Conservation (phyloP, 2,888 invertebrate genomes). For the Caenorhabditis wallacei region DNA sequence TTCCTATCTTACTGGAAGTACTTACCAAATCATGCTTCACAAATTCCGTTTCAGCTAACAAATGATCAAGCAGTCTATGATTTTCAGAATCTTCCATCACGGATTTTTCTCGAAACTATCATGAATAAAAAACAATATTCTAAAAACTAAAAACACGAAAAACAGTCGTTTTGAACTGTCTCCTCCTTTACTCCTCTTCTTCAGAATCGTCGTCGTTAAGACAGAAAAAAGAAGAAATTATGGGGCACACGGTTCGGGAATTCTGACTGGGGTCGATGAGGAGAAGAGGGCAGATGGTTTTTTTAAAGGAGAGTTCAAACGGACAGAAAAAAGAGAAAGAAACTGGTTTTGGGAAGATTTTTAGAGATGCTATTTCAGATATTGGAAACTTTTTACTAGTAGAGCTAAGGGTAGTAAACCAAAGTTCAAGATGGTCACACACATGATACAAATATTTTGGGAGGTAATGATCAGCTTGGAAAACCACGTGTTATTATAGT, state of each 20-base stretch:
- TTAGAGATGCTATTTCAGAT: not conserved
- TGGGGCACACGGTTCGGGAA: conserved; percentile 23
- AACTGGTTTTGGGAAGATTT: conserved; percentile 11
- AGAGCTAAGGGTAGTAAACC: not conserved
- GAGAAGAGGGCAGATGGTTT: conserved; percentile 3
- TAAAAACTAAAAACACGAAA: not conserved
- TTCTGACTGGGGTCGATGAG: conserved; percentile 20
- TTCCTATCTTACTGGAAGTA: too few species aligned
- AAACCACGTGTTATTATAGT: not conserved
- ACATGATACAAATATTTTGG: not conserved
- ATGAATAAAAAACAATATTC: not conserved
- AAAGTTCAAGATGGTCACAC: not conserved
- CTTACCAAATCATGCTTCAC: conserved; percentile 17
- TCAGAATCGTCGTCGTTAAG: conserved; percentile 25
- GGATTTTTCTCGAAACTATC: too few species aligned
- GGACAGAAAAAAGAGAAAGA: not conserved
- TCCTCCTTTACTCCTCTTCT: conserved; percentile 4
- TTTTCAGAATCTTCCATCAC: conserved; percentile 26
- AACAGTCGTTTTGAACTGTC: conserved; percentile 44
- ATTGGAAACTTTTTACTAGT: not conserved
- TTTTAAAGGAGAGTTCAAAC: not conserved
- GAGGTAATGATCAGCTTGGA: conserved; percentile 7
- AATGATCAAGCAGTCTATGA: not conserved
- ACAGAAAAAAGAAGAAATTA: conserved; percentile 27
- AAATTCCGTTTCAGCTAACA: not conserved